phyloP scores from a whole-genome alignment of 2,113 vertebrate species.

The Prinia subflava region DNA sequence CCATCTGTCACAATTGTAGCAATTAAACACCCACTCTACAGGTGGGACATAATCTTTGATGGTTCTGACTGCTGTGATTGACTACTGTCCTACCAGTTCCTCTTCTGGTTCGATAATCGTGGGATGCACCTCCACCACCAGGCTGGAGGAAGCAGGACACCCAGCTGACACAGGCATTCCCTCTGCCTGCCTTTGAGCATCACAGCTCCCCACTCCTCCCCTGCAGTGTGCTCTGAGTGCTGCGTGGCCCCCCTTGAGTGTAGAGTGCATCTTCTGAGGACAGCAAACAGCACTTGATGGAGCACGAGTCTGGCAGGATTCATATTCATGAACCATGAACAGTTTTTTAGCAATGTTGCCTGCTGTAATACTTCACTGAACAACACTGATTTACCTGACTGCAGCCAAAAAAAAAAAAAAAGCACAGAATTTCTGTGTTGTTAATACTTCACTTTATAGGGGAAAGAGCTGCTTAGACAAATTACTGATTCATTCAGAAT shows the following conservation, averaged over 20 bases:
- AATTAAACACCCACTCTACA: not conserved
- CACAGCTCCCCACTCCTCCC: not conserved
- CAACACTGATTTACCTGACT: not conserved
- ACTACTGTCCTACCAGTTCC: not conserved
- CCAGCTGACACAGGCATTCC: rapidly evolving
- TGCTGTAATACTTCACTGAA: not conserved
- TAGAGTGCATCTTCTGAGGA: not conserved
- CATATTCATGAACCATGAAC: not conserved
- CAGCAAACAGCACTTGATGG: rapidly evolving
- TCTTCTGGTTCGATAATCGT: rapidly evolving
- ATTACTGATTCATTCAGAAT: not conserved
- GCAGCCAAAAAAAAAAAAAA: not conserved
- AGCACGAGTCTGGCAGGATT: not conserved
- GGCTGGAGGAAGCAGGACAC: not conserved
- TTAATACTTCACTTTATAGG: not conserved
- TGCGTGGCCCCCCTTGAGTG: rapidly evolving
- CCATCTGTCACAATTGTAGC: not conserved
- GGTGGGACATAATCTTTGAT: not conserved
- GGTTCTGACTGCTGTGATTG: not conserved
- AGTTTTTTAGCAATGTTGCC: not conserved
- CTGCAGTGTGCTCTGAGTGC: rapidly evolving
- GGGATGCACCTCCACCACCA: rapidly evolving
- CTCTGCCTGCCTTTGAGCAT: not conserved
- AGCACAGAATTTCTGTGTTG: not conserved
- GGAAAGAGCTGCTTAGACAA: not conserved